phyloP scores from a whole-genome alignment of 2,113 vertebrate species.

The Dipodomys spectabilis region DNA sequence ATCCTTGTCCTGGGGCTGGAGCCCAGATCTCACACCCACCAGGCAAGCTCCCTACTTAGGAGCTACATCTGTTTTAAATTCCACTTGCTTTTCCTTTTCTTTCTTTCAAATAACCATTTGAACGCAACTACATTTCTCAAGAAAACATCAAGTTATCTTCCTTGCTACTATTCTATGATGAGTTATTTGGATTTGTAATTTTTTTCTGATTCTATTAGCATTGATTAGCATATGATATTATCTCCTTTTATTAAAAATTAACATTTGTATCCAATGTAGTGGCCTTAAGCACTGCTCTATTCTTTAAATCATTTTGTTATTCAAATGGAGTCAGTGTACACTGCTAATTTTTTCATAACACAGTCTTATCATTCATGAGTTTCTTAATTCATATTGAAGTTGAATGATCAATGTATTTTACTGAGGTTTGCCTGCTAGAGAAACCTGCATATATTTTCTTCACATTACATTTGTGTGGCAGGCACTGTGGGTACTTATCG shows the following conservation, averaged over 20 bases:
- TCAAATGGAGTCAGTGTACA: neutral
- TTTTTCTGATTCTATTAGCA: neutral
- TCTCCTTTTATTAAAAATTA: neutral
- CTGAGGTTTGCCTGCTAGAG: neutral
- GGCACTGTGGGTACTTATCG: neutral
- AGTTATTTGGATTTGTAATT: neutral
- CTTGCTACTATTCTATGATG: neutral
- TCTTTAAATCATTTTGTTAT: neutral
- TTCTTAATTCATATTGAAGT: neutral
- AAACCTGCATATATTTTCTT: constrained; percentile 3
- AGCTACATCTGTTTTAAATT: neutral
- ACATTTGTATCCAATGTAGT: constrained; percentile 1
- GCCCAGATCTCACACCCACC: no score
- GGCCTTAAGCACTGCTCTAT: neutral
- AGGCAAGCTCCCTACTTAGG: neutral
- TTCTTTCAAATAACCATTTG: constrained; percentile 44
- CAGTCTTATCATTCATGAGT: neutral
- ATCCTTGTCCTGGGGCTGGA: neutral
- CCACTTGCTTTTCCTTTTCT: neutral
- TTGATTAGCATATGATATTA: neutral
- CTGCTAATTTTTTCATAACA: neutral
- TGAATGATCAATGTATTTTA: neutral
- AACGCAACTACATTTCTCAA: constrained; percentile 7
- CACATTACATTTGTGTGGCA: neutral
- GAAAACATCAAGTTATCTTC: neutral